A percentile compares a stretch with the other conserved stretches of the same genome.
Evolutionary conservation across 2,888 invertebrate genomes (phyloP).

Genomic region (Meta bourneti): DNA sequence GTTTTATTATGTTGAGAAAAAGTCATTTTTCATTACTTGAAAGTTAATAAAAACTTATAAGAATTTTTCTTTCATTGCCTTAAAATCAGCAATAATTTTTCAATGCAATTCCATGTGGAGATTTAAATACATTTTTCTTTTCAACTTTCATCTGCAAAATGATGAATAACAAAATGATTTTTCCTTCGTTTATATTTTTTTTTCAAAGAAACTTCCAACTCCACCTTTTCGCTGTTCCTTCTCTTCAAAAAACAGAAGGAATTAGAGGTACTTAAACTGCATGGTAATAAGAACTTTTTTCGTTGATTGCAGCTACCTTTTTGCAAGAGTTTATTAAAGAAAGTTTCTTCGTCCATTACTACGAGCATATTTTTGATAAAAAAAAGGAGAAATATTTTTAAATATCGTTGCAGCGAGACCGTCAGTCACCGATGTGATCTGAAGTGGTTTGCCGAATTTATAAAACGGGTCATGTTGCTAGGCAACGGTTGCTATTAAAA

Average conservation of each 20-base stretch:
- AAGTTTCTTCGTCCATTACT: not conserved
- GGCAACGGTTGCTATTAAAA: not conserved
- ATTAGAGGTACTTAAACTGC: not conserved
- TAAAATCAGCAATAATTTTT: no score
- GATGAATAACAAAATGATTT: not conserved
- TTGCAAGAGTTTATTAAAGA: not conserved
- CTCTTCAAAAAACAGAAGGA: not conserved
- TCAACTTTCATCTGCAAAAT: not conserved
- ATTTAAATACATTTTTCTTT: not conserved
- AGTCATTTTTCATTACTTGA: no score
- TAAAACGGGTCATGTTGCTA: not conserved
- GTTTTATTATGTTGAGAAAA: no score
- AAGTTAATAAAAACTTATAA: no score
- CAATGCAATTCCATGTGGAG: not conserved
- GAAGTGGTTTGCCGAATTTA: not conserved
- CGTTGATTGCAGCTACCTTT: not conserved
- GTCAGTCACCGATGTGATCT: not conserved
- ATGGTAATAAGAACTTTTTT: not conserved
- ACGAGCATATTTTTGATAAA: not conserved
- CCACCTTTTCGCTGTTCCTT: not conserved
- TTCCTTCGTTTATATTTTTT: not conserved
- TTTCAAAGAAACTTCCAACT: not conserved
- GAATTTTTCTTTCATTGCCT: no score
- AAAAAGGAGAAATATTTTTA: not conserved
- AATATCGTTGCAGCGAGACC: not conserved